phyloP scores from a whole-genome alignment of 2,888 invertebrate genomes.

The Rotaria socialis region DNA sequence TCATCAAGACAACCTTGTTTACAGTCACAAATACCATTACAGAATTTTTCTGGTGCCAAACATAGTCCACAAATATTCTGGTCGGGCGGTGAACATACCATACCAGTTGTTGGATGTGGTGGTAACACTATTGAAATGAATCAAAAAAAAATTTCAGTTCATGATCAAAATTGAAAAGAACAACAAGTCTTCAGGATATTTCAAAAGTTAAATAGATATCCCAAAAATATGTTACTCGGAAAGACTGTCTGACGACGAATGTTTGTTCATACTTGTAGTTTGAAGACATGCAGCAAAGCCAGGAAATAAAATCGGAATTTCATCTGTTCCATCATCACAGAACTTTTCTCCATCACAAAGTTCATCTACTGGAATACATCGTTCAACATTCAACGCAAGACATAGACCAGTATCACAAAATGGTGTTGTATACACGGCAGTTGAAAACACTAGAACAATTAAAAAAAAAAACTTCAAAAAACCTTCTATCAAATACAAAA shows the following conservation, averaged over 20 bases:
- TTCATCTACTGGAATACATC: not conserved
- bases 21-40: not conserved
- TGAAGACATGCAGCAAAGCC: not conserved
- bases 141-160: too few species aligned
- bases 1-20: not conserved
- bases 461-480: too few species aligned
- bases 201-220: too few species aligned
- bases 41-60: not conserved
- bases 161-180: too few species aligned
- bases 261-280: not conserved
- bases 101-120: too few species aligned
- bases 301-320: not conserved
- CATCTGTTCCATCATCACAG: constrained; percentile 30
- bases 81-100: too few species aligned
- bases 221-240: too few species aligned
- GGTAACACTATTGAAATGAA: too few species aligned
- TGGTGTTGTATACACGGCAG: not conserved
- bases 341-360: not conserved
- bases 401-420: not conserved
- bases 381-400: not conserved
- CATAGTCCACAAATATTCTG: too few species aligned
- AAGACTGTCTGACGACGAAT: not conserved
- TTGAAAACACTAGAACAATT: not conserved
- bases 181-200: too few species aligned
- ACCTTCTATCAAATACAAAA: too few species aligned